These are phyloP conservation scores for Ptilodon capucinus DNA, from an alignment of 2,888 invertebrate species.

Conservation along the genomic window DNA sequence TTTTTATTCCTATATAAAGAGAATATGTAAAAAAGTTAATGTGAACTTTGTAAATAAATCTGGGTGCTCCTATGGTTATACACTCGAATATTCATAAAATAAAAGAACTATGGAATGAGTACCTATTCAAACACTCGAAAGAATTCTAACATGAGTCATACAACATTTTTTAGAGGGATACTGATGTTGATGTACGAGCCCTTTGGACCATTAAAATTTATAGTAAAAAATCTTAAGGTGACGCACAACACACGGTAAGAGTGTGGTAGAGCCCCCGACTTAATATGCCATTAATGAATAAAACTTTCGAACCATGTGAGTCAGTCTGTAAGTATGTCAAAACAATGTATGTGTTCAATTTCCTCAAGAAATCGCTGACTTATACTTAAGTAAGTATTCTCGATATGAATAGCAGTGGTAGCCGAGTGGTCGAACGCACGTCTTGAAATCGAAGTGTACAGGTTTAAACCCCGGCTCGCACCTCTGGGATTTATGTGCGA, in stretches of 20 bases:
- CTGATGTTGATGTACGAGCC: slow-evolving; percentile 17
- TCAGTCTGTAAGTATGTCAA: slow-evolving; percentile 65
- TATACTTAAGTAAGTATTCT: slow-evolving; percentile 15
- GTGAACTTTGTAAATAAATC: neutral
- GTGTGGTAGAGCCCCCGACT: neutral
- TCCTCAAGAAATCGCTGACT: slow-evolving; percentile 34
- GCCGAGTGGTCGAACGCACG: too few species aligned
- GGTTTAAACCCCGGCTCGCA: too few species aligned
- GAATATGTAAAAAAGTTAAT: neutral
- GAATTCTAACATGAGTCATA: slow-evolving; percentile 22
- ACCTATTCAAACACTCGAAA: slow-evolving; percentile 6
- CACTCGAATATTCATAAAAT: neutral
- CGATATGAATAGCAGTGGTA: too few species aligned
- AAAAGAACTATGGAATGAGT: neutral
- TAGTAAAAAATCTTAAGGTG: neutral
- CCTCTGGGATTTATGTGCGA: too few species aligned
- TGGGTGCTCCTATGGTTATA: neutral
- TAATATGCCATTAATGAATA: slow-evolving; percentile 18
- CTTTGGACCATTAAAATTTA: slow-evolving; percentile 2
- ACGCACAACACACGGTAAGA: neutral
- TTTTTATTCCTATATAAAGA: neutral
- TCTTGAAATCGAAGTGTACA: too few species aligned
- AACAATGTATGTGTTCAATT: slow-evolving; percentile 56
- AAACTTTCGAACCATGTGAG: slow-evolving; percentile 64
- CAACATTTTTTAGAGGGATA: slow-evolving; percentile 17